Evolutionary conservation across 2,113 vertebrate genomes (phyloP).

Genomic region (Pteruthius melanotis): DNA sequence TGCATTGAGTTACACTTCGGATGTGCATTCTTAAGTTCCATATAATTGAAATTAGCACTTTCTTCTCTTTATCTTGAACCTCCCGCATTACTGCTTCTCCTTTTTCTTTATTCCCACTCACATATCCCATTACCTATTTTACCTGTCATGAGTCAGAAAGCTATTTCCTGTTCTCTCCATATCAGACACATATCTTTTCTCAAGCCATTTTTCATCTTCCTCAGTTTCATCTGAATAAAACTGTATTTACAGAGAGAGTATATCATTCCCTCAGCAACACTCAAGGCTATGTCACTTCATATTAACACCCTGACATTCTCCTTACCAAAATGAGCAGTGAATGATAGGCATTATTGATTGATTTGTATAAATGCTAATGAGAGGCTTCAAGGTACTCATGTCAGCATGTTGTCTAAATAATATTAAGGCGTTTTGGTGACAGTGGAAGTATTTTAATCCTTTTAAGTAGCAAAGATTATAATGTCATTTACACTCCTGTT

Average conservation of each 20-base stretch:
- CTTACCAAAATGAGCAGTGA: not conserved
- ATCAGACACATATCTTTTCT: not conserved
- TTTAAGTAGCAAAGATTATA: not conserved
- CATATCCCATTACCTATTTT: not conserved
- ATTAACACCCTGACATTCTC: not conserved
- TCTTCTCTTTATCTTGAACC: not conserved
- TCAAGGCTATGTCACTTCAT: not conserved
- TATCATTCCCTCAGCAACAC: not conserved
- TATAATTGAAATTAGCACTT: not conserved
- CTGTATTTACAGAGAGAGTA: not conserved
- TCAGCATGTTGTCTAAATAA: not conserved
- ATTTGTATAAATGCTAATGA: not conserved
- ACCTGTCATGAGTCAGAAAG: not conserved
- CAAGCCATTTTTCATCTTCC: not conserved
- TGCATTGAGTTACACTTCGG: accelerated
- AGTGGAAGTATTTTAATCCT: not conserved
- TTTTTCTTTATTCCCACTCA: not conserved
- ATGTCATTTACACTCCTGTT: not conserved
- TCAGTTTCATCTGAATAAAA: not conserved
- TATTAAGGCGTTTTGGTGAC: not conserved
- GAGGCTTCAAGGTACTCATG: not conserved
- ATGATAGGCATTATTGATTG: not conserved
- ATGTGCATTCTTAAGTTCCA: not conserved
- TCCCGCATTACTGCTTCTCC: not conserved
- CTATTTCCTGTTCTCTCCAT: not conserved